phyloP scores from a whole-genome alignment of 2,113 vertebrate species.

The Cryptoleucopteryx plumbea region DNA sequence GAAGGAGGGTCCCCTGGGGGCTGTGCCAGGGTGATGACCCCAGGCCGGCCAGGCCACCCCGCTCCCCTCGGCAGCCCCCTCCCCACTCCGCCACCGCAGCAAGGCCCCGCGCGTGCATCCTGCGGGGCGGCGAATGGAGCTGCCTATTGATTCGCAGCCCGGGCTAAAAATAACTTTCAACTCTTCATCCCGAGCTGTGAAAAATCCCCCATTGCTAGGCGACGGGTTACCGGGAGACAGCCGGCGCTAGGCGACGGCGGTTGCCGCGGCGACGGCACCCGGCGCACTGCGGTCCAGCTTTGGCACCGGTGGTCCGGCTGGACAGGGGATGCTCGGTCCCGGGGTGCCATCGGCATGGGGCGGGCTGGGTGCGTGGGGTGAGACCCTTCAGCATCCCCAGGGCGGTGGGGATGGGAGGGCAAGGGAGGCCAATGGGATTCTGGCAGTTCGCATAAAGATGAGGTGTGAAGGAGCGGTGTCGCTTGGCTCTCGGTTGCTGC shows the following conservation, averaged over 20 bases:
- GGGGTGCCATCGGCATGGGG: rapidly evolving
- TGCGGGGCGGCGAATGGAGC: constrained; percentile 52
- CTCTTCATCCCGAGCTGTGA: constrained; percentile 70
- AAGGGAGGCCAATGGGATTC: background rate
- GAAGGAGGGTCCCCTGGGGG: too few relatives aligned
- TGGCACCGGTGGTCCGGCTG: background rate
- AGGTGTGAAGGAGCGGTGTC: rapidly evolving
- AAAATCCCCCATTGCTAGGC: constrained; percentile 78
- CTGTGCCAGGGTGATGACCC: background rate
- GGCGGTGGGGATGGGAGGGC: rapidly evolving
- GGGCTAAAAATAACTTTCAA: constrained; percentile 77
- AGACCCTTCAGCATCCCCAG: background rate
- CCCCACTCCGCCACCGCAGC: rapidly evolving
- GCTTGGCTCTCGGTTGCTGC: background rate
- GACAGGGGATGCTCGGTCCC: background rate
- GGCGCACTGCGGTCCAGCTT: constrained; percentile 58
- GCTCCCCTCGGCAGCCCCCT: rapidly evolving
- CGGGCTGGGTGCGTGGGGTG: rapidly evolving
- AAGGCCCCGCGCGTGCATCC: background rate
- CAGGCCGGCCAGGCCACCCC: background rate
- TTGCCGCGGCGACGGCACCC: constrained; percentile 70
- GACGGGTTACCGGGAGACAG: constrained; percentile 76
- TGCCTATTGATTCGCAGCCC: constrained; percentile 66
- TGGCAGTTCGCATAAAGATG: background rate
- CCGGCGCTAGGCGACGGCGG: constrained; percentile 74